These are phyloP conservation scores for Phlogophora meticulosa DNA, from an alignment of 2,888 invertebrate genomes.

Conservation along the genomic window DNA sequence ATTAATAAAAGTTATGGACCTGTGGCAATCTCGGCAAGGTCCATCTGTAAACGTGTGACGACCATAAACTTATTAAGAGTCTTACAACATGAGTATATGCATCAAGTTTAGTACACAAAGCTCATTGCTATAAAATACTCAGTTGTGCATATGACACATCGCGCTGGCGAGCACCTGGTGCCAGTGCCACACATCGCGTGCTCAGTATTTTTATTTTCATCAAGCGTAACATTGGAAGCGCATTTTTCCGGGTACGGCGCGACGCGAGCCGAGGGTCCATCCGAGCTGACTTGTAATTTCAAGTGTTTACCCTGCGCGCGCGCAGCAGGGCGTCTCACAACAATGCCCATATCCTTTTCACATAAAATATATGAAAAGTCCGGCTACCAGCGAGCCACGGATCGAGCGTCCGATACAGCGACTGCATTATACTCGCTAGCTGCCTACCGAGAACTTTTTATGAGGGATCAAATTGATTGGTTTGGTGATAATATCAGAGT, in stretches of 20 bases:
- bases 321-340: constrained; percentile 87
- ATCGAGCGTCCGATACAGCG: constrained; percentile 86
- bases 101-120: background rate
- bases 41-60: background rate
- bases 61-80: constrained; percentile 26
- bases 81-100: constrained; percentile 15
- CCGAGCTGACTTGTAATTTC: constrained; percentile 88
- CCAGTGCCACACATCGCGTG: constrained; percentile 67
- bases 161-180: constrained; percentile 55
- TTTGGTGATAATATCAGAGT: constrained; percentile 88
- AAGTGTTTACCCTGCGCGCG: constrained; percentile 88
- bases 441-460: constrained; percentile 88
- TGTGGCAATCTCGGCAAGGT: background rate
- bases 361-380: constrained; percentile 91
- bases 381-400: constrained; percentile 85
- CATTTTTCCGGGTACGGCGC: constrained; percentile 79
- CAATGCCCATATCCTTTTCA: constrained; percentile 91
- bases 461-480: constrained; percentile 91
- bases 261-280: constrained; percentile 72
- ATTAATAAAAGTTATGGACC: constrained; percentile 13
- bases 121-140: background rate
- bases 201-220: constrained; percentile 84
- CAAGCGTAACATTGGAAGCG: constrained; percentile 90
- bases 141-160: constrained; percentile 6
- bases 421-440: constrained; percentile 84